These are phyloP conservation scores for Harpagoxenus sublaevis DNA, from an alignment of 2,888 invertebrate genomes.

Conservation along the genomic window DNA sequence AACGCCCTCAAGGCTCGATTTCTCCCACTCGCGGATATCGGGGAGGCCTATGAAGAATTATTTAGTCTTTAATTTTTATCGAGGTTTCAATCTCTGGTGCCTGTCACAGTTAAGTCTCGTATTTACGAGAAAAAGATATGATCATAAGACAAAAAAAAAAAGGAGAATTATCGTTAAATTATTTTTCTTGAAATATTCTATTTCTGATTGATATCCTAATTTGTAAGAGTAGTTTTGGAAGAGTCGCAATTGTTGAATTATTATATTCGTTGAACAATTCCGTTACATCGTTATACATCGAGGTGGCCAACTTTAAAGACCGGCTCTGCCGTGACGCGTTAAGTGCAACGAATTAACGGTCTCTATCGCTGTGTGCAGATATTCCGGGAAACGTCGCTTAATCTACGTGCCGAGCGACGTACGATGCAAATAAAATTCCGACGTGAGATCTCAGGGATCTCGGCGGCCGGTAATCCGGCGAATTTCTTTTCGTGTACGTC, in stretches of 20 bases:
- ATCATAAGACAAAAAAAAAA: not conserved
- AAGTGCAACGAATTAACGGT: conserved; percentile 64
- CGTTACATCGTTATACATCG: not conserved
- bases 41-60: not conserved
- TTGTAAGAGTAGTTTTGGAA: not conserved
- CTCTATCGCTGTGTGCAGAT: conserved; percentile 36
- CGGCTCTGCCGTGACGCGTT: conserved; percentile 43
- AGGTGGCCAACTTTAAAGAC: not conserved
- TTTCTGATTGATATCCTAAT: not conserved
- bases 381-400: conserved; percentile 38
- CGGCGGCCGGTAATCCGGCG: conserved; percentile 18
- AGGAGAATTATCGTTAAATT: not conserved
- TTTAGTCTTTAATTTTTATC: conserved; percentile 19
- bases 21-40: not conserved
- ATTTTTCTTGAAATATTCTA: not conserved
- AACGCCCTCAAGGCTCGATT: conserved; percentile 29
- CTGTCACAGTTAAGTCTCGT: not conserved
- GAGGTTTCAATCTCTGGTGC: not conserved
- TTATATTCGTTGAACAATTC: not conserved
- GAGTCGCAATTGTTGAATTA: not conserved
- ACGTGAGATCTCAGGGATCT: conserved; percentile 36
- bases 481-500: conserved; percentile 49
- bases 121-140: conserved; percentile 10
- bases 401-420: conserved; percentile 41
- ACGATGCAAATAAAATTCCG: conserved; percentile 45